Percentiles rank a stretch among this genome's conserved stretches.
phyloP scores from a whole-genome alignment of 1,140 invertebrate species.

The Phymorhynchus buccinoides region DNA sequence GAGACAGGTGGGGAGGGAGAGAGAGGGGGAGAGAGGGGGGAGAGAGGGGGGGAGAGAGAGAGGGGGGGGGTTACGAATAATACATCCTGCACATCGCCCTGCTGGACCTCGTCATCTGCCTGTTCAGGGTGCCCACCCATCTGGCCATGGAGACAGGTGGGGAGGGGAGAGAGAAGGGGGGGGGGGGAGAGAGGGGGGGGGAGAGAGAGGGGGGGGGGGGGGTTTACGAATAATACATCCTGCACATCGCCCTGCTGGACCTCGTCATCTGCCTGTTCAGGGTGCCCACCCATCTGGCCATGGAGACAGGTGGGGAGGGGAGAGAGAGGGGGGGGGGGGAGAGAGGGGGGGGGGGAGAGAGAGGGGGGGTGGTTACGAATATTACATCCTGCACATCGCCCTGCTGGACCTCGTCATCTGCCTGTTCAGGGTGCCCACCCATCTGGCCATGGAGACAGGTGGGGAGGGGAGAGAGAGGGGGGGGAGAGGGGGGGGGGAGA shows the following conservation, averaged over 20 bases:
- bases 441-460: constrained; percentile 35
- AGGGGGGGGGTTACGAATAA: constrained; percentile 22
- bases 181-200: too few relatives aligned
- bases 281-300: constrained; percentile 31
- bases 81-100: constrained; percentile 34
- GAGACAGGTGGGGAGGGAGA: constrained; percentile 37
- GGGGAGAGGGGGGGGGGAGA: too few relatives aligned
- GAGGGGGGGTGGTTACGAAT: too few relatives aligned
- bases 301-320: constrained; percentile 37
- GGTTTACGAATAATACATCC: constrained; percentile 34
- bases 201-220: too few relatives aligned
- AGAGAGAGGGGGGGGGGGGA: too few relatives aligned
- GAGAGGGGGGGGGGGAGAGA: too few relatives aligned
- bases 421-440: constrained; percentile 29
- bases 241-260: constrained; percentile 33
- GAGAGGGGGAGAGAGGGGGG: too few relatives aligned
- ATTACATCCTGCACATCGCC: constrained; percentile 35
- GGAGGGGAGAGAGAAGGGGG: too few relatives aligned
- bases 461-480: too few relatives aligned
- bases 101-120: constrained; percentile 32
- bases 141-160: constrained; percentile 35
- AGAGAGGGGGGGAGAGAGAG: too few relatives aligned
- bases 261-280: constrained; percentile 28
- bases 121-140: constrained; percentile 29
- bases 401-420: constrained; percentile 30